These are phyloP conservation scores for Phoxinus dragarum DNA, from an alignment of 2,797 vertebrate genomes.

Conservation along the genomic window DNA sequence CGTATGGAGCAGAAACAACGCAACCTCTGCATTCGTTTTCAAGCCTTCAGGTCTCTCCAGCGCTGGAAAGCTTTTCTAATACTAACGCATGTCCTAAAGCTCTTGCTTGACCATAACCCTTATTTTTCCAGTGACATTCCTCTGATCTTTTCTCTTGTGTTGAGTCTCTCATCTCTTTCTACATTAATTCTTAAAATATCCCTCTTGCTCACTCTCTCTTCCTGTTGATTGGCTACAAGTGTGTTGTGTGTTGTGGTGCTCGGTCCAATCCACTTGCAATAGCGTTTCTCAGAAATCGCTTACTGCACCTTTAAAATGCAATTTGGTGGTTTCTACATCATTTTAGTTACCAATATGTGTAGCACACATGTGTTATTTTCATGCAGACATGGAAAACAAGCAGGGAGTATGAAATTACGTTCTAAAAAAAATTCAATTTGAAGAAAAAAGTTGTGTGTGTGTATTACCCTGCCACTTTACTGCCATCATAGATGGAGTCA, in stretches of 20 bases:
- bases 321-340: neutral
- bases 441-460: neutral
- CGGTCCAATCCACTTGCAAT: neutral
- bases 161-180: neutral
- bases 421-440: neutral
- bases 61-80: neutral
- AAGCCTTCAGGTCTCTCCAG: neutral
- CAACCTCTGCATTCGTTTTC: neutral
- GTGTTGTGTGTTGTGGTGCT: neutral
- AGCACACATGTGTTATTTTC: neutral
- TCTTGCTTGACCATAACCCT: neutral
- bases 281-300: neutral
- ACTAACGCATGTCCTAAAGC: neutral
- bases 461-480: constrained; percentile 82
- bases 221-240: neutral
- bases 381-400: neutral
- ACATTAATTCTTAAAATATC: neutral
- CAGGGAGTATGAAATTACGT: neutral
- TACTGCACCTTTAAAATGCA: neutral
- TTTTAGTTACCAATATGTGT: neutral
- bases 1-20: neutral
- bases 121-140: neutral
- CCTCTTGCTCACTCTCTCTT: neutral
- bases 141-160: neutral
- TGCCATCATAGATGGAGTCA: constrained; percentile 92